Conservation (phyloP, 2,888 invertebrate genomes). For the Diplazon laetatorius region DNA sequence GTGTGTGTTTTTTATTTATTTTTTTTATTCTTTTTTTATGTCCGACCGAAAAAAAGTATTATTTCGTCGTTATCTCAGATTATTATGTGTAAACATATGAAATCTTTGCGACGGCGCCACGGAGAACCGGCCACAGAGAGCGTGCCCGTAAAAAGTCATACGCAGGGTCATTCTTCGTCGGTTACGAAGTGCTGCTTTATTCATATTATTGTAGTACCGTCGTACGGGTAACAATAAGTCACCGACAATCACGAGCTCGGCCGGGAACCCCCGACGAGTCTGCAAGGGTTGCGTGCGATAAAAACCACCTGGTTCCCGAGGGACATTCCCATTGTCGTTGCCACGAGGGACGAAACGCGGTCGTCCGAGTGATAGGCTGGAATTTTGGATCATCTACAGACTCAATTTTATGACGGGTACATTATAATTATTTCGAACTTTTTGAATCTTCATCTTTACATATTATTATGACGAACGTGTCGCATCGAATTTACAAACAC, state of each 20-base stretch:
- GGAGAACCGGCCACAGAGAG: too few relatives aligned
- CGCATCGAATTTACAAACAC: too few relatives aligned
- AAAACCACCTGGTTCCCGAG: slow-evolving; percentile 6
- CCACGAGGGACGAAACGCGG: slow-evolving; percentile 5
- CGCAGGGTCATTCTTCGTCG: too few relatives aligned
- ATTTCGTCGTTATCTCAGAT: too few relatives aligned
- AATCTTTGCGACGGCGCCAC: too few relatives aligned
- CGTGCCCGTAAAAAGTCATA: too few relatives aligned
- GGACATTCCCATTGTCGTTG: background rate
- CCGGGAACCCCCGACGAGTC: background rate
- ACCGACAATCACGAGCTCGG: slow-evolving; percentile 23
- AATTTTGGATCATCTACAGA: slow-evolving; percentile 10
- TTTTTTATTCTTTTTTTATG: background rate
- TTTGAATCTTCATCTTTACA: background rate
- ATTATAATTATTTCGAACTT: too few relatives aligned
- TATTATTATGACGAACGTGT: too few relatives aligned
- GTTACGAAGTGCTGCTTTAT: background rate
- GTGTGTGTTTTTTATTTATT: too few relatives aligned
- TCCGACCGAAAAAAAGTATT: too few relatives aligned
- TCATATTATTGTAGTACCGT: background rate
- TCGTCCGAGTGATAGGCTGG: slow-evolving; percentile 6
- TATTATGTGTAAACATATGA: too few relatives aligned
- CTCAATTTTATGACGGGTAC: background rate
- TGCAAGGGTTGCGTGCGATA: slow-evolving; percentile 28
- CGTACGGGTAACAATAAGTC: background rate